Percentiles rank a stretch among this genome's conserved stretches.
phyloP scores from a whole-genome alignment of 2,113 vertebrate species.

The Pollimyrus isidori region DNA sequence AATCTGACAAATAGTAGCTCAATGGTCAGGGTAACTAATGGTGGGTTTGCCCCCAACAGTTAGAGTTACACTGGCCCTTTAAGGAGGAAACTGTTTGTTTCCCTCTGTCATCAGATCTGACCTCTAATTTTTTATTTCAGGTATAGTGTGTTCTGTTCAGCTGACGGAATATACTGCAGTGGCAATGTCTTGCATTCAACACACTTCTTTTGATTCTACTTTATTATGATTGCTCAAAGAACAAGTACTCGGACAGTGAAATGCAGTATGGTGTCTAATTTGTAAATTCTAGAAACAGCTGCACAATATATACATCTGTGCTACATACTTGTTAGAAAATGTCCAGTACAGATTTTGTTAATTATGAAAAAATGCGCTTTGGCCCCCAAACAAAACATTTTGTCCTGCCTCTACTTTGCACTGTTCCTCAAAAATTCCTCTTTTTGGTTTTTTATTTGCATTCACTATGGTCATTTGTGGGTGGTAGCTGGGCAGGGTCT shows the following conservation, averaged over 20 bases:
- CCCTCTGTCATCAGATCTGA: not conserved
- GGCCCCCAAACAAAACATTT: not conserved
- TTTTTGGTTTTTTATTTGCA: not conserved
- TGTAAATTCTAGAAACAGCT: not conserved
- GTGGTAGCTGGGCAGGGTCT: not conserved
- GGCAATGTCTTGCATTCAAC: not conserved
- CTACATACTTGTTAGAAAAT: not conserved
- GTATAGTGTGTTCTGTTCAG: not conserved
- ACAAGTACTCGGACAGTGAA: not conserved
- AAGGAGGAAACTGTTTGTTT: not conserved
- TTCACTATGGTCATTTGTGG: not conserved
- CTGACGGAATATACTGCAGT: not conserved
- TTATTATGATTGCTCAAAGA: not conserved
- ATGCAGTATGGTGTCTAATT: not conserved
- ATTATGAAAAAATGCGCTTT: not conserved
- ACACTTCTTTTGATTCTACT: not conserved
- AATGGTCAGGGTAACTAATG: not conserved
- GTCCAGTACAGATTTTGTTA: not conserved
- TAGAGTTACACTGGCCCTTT: not conserved
- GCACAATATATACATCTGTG: not conserved
- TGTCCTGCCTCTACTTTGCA: not conserved
- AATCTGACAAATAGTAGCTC: not conserved
- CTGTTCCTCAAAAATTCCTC: not conserved
- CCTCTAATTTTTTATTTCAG: not conserved
- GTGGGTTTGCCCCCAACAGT: not conserved